Conservation (phyloP, 1,140 invertebrate genomes). For the Leptinotarsa texana region DNA sequence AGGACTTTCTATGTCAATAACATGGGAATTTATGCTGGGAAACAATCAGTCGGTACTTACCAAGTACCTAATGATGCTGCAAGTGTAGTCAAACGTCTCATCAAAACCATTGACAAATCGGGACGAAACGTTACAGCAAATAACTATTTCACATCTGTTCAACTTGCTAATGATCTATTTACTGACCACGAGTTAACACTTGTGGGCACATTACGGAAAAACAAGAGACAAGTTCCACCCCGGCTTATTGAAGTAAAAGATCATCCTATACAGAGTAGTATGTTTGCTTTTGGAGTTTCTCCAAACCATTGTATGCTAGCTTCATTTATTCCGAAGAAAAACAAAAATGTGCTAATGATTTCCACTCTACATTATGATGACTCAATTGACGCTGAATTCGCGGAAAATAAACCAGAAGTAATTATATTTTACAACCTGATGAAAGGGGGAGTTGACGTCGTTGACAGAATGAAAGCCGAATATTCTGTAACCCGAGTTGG, state of each 20-base stretch:
- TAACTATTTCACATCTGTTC: conserved; percentile 16
- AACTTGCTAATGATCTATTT: neutral
- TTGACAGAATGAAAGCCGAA: neutral
- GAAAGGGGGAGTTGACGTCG: conserved; percentile 10
- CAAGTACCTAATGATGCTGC: conserved; percentile 40
- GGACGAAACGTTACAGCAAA: conserved; percentile 11
- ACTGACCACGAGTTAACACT: conserved; percentile 1
- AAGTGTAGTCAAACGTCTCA: conserved; percentile 47
- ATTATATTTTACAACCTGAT: conserved; percentile 6
- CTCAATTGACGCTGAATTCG: conserved; percentile 29
- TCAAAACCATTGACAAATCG: conserved; percentile 18
- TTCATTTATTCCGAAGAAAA: conserved; percentile 36
- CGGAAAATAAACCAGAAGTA: conserved; percentile 1
- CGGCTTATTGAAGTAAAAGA: conserved; percentile 10
- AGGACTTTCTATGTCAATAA: no score
- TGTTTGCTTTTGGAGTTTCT: conserved; percentile 16
- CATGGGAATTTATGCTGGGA: no score
- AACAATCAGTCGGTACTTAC: conserved; percentile 51
- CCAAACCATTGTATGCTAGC: conserved; percentile 4
- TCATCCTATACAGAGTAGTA: neutral
- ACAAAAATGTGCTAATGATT: conserved; percentile 39
- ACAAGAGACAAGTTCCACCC: conserved; percentile 11
- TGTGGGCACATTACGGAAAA: conserved; percentile 8
- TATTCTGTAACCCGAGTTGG: conserved; percentile 15
- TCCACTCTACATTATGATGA: conserved; percentile 44